Evolutionary conservation across 2,113 vertebrate species (phyloP).

Genomic region (Oenanthe melanoleuca): DNA sequence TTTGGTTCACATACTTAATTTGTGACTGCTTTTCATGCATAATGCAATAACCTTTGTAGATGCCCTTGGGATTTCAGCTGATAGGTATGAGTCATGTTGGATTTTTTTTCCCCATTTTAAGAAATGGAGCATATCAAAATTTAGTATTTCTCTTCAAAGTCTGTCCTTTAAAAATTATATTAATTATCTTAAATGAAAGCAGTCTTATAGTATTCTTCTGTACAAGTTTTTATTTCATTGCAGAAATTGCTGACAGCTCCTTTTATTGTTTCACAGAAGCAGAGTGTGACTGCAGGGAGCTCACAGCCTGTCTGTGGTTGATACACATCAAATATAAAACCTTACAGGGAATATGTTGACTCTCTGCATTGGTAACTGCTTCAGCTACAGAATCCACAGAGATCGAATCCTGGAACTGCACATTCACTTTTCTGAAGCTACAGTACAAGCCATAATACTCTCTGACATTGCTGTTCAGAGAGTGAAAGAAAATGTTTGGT

Average conservation of each 20-base stretch:
- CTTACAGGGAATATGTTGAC: slow-evolving; percentile 25
- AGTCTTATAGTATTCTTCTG: not conserved
- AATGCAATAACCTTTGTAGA: not conserved
- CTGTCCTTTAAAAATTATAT: not conserved
- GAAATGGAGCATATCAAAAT: not conserved
- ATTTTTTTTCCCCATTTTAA: not conserved
- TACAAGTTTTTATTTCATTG: slow-evolving; percentile 24
- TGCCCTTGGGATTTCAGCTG: not conserved
- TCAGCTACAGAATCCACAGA: not conserved
- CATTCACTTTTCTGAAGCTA: slow-evolving; percentile 58
- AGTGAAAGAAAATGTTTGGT: slow-evolving; percentile 52
- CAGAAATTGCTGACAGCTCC: slow-evolving; percentile 33
- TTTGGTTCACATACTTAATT: not conserved
- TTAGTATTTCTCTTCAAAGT: not conserved
- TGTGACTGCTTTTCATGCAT: not conserved
- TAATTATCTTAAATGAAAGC: slow-evolving; percentile 28
- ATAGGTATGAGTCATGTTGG: not conserved
- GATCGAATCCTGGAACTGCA: slow-evolving; percentile 22
- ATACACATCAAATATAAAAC: slow-evolving; percentile 46
- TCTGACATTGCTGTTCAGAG: slow-evolving; percentile 54
- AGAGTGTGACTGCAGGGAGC: not conserved
- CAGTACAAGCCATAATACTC: slow-evolving; percentile 78
- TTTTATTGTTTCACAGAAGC: not conserved
- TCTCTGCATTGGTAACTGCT: slow-evolving; percentile 6
- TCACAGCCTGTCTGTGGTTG: slow-evolving; percentile 20